A percentile compares a stretch with the other conserved stretches of the same genome.
These are phyloP conservation scores for Osmerus mordax DNA, from an alignment of 2,113 vertebrate species.

Conservation along the genomic window DNA sequence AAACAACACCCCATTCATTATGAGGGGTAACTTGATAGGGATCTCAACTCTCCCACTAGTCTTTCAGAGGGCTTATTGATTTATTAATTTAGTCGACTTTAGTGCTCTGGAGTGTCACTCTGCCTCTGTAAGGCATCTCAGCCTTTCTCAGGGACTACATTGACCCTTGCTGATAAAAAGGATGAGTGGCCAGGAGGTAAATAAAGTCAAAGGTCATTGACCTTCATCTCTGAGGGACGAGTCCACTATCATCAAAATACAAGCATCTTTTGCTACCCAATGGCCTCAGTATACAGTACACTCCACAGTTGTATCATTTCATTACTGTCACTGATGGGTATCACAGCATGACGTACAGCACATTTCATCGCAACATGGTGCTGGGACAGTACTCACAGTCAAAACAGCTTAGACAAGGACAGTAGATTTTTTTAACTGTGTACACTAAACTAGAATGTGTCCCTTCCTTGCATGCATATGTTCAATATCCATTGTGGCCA, in stretches of 20 bases:
- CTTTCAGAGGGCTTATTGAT: slow-evolving; percentile 75
- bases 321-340: too few relatives aligned
- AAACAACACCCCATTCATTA: slow-evolving; percentile 84
- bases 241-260: slow-evolving; percentile 25
- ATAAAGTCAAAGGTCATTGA: slow-evolving; percentile 67
- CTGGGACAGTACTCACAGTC: too few relatives aligned
- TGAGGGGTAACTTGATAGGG: slow-evolving; percentile 73
- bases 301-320: too few relatives aligned
- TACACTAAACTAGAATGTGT: too few relatives aligned
- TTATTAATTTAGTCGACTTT: slow-evolving; percentile 72
- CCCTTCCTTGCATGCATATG: too few relatives aligned
- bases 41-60: slow-evolving; percentile 62
- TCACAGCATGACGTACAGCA: too few relatives aligned
- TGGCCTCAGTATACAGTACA: too few relatives aligned
- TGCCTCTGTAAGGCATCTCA: slow-evolving; percentile 65
- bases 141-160: slow-evolving; percentile 66
- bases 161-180: slow-evolving; percentile 63
- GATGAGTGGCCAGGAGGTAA: slow-evolving; percentile 54
- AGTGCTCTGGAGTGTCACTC: slow-evolving; percentile 67
- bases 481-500: background rate
- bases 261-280: background rate
- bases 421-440: too few relatives aligned
- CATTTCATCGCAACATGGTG: too few relatives aligned
- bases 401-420: too few relatives aligned
- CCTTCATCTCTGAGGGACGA: slow-evolving; percentile 29